These are phyloP conservation scores for Allygus modestus DNA, from an alignment of 2,888 invertebrate genomes.

Conservation along the genomic window DNA sequence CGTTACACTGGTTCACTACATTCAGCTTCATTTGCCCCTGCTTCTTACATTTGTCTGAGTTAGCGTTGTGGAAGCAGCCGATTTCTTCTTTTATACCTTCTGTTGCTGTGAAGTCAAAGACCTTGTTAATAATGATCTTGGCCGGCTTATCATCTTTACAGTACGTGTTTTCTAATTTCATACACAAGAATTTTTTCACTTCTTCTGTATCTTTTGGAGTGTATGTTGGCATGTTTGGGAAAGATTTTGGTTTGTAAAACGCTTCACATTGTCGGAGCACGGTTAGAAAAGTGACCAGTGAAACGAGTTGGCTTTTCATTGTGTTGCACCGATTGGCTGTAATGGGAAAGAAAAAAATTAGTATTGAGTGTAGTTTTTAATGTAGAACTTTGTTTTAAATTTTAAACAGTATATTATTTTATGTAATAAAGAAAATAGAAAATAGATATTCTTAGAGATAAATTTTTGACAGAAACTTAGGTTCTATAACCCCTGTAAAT, in stretches of 20 bases:
- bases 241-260: neutral
- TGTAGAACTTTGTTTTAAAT: too few relatives aligned
- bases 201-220: constrained; percentile 46
- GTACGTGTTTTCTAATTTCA: neutral
- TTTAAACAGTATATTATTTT: too few relatives aligned
- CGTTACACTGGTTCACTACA: constrained; percentile 36
- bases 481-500: too few relatives aligned
- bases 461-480: too few relatives aligned
- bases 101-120: constrained; percentile 56
- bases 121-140: constrained; percentile 38
- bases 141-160: constrained; percentile 36
- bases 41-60: neutral
- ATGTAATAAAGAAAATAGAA: too few relatives aligned
- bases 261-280: too few relatives aligned
- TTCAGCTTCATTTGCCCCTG: constrained; percentile 34
- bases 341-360: too few relatives aligned
- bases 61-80: constrained; percentile 44
- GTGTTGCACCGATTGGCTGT: too few relatives aligned
- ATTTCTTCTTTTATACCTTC: constrained; percentile 6
- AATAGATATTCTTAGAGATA: too few relatives aligned
- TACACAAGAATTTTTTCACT: constrained; percentile 44
- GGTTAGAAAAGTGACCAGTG: too few relatives aligned
- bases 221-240: neutral
- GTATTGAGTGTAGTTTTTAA: too few relatives aligned
- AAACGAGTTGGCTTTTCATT: too few relatives aligned